Conservation (phyloP, 2,888 invertebrate species). For the Papilio demoleus region DNA sequence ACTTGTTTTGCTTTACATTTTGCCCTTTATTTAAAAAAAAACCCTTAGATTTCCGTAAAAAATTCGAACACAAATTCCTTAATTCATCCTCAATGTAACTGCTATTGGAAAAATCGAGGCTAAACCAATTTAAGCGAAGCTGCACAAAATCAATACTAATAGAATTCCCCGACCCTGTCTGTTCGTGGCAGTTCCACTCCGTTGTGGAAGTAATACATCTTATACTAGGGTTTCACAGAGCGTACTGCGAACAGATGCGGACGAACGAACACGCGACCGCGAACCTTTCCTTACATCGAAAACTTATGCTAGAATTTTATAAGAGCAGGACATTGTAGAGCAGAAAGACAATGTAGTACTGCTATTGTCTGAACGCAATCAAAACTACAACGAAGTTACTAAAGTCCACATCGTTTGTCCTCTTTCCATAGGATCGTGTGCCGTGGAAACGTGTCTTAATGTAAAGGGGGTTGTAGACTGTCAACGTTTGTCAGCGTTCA, state of each 20-base stretch:
- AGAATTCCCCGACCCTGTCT: constrained; percentile 34
- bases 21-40: background rate
- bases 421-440: background rate
- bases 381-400: too few species aligned
- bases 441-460: constrained; percentile 30
- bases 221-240: constrained; percentile 41
- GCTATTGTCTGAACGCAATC: too few species aligned
- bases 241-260: background rate
- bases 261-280: too few species aligned
- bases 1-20: background rate
- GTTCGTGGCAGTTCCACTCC: constrained; percentile 44
- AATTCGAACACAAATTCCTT: background rate
- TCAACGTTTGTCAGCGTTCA: constrained; percentile 58
- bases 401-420: too few species aligned
- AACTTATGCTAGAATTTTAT: too few species aligned
- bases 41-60: background rate
- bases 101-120: constrained; percentile 24
- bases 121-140: constrained; percentile 39
- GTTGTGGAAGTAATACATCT: constrained; percentile 59
- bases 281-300: too few species aligned
- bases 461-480: constrained; percentile 54
- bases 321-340: too few species aligned
- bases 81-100: constrained; percentile 4
- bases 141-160: constrained; percentile 40
- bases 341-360: too few species aligned